Conservation (phyloP, 2,888 invertebrate species). For the Stegophylla sp. region DNA sequence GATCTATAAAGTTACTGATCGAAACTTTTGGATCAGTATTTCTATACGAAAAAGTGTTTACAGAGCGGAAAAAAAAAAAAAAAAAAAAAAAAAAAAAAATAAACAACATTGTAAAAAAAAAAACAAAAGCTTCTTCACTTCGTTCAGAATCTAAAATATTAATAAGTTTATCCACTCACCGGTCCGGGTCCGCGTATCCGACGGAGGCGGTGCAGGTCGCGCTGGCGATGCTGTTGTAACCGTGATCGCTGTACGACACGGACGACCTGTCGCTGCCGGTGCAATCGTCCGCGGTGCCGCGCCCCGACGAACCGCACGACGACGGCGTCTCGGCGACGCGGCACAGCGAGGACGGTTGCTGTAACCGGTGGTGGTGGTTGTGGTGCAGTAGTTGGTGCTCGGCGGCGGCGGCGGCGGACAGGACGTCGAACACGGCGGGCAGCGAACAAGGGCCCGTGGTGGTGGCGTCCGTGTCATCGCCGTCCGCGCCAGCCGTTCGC, state of each 20-base stretch:
- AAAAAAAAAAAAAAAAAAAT: too few species aligned
- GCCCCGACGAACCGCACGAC: conserved; percentile 61
- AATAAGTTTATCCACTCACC: too few species aligned
- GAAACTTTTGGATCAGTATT: too few species aligned
- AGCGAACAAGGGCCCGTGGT: conserved; percentile 46
- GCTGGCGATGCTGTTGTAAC: conserved; percentile 63
- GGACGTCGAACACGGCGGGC: conserved; percentile 28
- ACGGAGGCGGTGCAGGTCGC: conserved; percentile 6
- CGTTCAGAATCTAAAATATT: too few species aligned
- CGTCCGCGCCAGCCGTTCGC: conserved; percentile 15
- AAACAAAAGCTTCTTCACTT: too few species aligned
- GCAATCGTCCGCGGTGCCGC: conserved; percentile 60
- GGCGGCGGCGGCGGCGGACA: not conserved
- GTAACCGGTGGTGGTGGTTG: conserved; percentile 10
- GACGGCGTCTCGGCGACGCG: conserved; percentile 51
- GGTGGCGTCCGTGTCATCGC: not conserved
- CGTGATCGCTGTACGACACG: conserved; percentile 64
- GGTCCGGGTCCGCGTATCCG: conserved; percentile 39
- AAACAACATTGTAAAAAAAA: too few species aligned
- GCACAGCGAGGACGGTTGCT: conserved; percentile 31
- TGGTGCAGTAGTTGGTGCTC: conserved; percentile 12
- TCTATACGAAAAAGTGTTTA: too few species aligned
- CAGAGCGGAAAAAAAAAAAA: too few species aligned
- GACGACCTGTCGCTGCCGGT: conserved; percentile 60
- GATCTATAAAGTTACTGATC: too few species aligned